Base-by-base conservation (phyloP, 2,113 vertebrate genomes). In the Meleagris gallopavo region DNA sequence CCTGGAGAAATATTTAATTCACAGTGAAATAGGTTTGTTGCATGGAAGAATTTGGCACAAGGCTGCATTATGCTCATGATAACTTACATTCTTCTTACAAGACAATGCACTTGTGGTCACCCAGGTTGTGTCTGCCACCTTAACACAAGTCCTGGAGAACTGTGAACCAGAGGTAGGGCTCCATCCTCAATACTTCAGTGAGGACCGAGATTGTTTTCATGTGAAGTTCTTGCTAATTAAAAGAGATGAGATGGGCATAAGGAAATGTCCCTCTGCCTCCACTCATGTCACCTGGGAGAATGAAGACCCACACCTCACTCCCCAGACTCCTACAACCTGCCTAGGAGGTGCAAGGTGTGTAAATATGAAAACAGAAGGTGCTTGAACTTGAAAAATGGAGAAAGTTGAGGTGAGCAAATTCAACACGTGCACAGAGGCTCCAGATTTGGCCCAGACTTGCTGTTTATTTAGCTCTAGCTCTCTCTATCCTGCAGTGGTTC, bases 301-400 rank as follows among this genome's bases (percentile, higher is more conserved):
- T n/a, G 79, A 82, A 92, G 36, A 27, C 21, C n/a, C 54, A 25
- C 64, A 38, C 6, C 16, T 58, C 25, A 11, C 34, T 90, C 25
- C 21, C 25, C 27, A 27, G 48, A n/a, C 32, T 94, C 54, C 58
- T 66, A 11, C 15, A 74, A 66, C 36, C 41, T 78, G 24, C 43
- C 3, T 71, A 67, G 41, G 45, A 78, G 36, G 21, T 64, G 38
- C 0, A 0, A 64, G 54, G 11, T 40, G 54, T 0, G 0, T 2
- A 14, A 36, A 3, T 20, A 12, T 69, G 48, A 38, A 24, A 89
- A 20, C 57, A n/a, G 48, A 48, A 89, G 21, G 40, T 27, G 7
- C 0, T 0, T 3, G 13, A 40, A 3, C 24, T 8, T 76, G 52
- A 43, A 27, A 89, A 78, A 8, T 1, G n/a, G 6, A 52, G 43